These are phyloP conservation scores for Gallinago paraguaiae DNA, from an alignment of 2,113 vertebrate species.

Conservation along the genomic window DNA sequence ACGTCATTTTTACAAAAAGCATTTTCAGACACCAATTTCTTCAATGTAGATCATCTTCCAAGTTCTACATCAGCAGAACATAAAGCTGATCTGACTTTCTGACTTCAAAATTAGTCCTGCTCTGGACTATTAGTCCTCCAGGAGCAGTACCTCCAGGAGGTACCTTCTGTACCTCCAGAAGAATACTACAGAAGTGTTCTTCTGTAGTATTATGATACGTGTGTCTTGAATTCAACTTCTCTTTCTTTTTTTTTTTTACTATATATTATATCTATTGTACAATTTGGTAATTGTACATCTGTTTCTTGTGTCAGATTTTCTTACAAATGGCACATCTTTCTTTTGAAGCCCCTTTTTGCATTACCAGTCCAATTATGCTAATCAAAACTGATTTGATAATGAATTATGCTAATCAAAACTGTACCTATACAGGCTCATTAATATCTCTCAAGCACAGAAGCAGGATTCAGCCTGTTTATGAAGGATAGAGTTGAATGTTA, in stretches of 20 bases:
- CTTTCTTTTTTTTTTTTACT: background rate
- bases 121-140: background rate
- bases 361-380: background rate
- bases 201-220: background rate
- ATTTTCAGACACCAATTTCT: background rate
- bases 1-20: background rate
- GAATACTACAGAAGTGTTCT: too few species aligned
- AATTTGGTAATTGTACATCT: background rate
- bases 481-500: background rate
- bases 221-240: background rate
- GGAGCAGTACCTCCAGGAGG: background rate
- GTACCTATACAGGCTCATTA: background rate
- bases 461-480: background rate
- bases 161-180: too few species aligned
- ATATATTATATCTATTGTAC: background rate
- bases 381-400: background rate
- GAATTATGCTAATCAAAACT: background rate
- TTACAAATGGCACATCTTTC: background rate
- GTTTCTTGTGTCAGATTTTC: background rate
- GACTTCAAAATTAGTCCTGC: background rate
- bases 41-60: background rate
- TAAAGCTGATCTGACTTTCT: background rate
- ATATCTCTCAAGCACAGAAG: background rate
- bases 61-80: background rate
- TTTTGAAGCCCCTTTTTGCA: background rate